These are phyloP conservation scores for Pandemis cinnamomeana DNA, from an alignment of 2,888 invertebrate species.

Conservation along the genomic window DNA sequence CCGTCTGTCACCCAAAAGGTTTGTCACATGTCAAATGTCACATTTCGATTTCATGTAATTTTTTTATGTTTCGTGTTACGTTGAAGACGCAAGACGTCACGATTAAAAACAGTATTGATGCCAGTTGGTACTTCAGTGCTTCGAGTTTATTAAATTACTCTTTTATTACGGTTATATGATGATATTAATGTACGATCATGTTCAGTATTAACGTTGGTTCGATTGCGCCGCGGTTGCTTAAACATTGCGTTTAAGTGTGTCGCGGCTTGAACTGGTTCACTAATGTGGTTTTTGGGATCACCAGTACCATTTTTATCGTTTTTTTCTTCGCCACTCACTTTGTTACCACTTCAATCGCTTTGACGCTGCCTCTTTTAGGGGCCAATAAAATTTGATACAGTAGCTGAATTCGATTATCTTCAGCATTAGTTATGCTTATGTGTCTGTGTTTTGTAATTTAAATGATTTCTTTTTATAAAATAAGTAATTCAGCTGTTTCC, in stretches of 20 bases:
- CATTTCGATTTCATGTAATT: not conserved
- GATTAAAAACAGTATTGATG: not conserved
- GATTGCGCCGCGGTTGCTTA: constrained; percentile 27
- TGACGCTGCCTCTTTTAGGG: constrained; percentile 12
- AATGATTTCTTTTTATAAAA: not conserved
- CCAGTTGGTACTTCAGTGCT: not conserved
- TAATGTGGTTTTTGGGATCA: constrained; percentile 30
- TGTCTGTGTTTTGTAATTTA: too few relatives aligned
- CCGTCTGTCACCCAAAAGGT: too few relatives aligned
- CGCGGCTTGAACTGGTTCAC: constrained; percentile 32
- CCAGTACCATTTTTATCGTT: constrained; percentile 16
- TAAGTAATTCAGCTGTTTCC: not conserved
- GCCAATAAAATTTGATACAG: not conserved
- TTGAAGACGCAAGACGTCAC: not conserved
- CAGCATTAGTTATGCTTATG: not conserved
- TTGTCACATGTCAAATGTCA: not conserved
- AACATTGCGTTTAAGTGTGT: constrained; percentile 36
- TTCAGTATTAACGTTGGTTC: constrained; percentile 20
- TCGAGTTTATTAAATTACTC: not conserved
- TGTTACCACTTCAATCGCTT: constrained; percentile 6
- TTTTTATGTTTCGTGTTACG: not conserved
- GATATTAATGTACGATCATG: constrained; percentile 4
- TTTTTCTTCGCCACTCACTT: constrained; percentile 12
- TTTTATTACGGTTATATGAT: constrained; percentile 2
- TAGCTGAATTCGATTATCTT: not conserved